Evolutionary conservation across 2,797 vertebrate genomes (phyloP), one percentile per base, ranked within the genome.

Genomic region (Dendrocincla tyrannina): DNA sequence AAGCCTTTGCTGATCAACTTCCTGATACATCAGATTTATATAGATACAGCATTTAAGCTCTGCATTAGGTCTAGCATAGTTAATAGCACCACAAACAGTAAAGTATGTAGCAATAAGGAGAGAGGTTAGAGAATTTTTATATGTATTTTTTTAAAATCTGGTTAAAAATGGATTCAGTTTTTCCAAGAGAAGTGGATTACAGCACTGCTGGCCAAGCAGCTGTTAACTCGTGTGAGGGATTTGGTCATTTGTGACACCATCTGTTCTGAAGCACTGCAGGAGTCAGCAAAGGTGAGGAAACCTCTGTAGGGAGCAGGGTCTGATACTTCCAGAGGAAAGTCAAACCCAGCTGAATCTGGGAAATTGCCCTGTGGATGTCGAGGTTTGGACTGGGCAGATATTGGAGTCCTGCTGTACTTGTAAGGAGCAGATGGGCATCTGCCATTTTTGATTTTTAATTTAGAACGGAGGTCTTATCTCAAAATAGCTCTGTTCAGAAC

Each of bases 201-300:
- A 66, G 67, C 50, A 18, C 30, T 95, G 91, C 62, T 91, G 66
- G 37, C 39, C 47, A 74, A 52, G 56, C 91, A 87, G 67, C 72
- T 91, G 73, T 37, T 53, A 60, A 2, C 52, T 88, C 6, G 1
- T 63, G 13, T 27, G 3, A 58, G 42, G 24, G 59, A 20, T 32
- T 62, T 80, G 67, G 59, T 50, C 17, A 7, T 37, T 69, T 33
- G 55, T 58, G 44, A 12, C 46, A 9, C 47, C 33, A 42, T 33
- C 70, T 92, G 47, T 33, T 73, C 60, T 67, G 37, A 83, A 70
- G 42, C 32, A 7, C 28, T 80, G 88, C 78, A 91, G 68, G 60
- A 88, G 75, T 83, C 33, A 9, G 89, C 50, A 59, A 13, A 82
- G 88, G 35, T 89, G 69, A 41, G 62, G 50, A 15, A 66, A 53